Evolutionary conservation across 1,140 invertebrate species (phyloP).

Genomic region (Parasteatoda tepidariorum): DNA sequence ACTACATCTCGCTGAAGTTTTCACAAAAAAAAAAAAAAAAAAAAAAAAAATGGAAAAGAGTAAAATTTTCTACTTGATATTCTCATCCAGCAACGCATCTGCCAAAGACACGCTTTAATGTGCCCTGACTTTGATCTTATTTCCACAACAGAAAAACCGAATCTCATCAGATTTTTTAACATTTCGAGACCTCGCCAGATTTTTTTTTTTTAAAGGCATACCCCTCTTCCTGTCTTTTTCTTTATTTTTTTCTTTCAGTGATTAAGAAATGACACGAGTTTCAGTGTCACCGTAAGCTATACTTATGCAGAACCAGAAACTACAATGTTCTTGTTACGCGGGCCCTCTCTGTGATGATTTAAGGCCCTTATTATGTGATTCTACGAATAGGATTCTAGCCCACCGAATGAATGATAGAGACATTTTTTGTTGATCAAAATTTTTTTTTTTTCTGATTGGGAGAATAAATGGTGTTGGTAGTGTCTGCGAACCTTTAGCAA

Average conservation of each 20-base stretch:
- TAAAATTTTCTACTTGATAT: background rate
- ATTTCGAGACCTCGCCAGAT: too few species aligned
- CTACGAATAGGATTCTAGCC: background rate
- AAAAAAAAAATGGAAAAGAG: too few species aligned
- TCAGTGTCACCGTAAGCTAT: background rate
- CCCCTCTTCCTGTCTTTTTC: too few species aligned
- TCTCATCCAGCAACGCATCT: background rate
- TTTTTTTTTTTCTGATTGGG: background rate
- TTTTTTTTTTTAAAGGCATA: too few species aligned
- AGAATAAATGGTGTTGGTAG: background rate
- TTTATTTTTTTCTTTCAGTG: background rate
- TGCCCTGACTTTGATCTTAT: background rate
- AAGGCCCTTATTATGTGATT: background rate
- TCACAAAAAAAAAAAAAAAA: background rate
- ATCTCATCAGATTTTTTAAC: background rate
- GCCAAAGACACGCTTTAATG: background rate
- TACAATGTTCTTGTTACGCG: background rate
- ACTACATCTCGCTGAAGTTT: background rate
- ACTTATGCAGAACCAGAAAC: background rate
- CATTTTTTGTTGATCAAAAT: background rate
- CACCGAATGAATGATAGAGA: background rate
- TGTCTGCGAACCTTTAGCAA: background rate
- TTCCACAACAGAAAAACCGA: background rate
- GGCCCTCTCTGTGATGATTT: background rate
- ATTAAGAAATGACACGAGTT: background rate